A percentile compares a stretch with the other conserved stretches of the same genome.
These are phyloP conservation scores for Drosophila cardini DNA, from an alignment of 1,140 invertebrate genomes.

Conservation along the genomic window DNA sequence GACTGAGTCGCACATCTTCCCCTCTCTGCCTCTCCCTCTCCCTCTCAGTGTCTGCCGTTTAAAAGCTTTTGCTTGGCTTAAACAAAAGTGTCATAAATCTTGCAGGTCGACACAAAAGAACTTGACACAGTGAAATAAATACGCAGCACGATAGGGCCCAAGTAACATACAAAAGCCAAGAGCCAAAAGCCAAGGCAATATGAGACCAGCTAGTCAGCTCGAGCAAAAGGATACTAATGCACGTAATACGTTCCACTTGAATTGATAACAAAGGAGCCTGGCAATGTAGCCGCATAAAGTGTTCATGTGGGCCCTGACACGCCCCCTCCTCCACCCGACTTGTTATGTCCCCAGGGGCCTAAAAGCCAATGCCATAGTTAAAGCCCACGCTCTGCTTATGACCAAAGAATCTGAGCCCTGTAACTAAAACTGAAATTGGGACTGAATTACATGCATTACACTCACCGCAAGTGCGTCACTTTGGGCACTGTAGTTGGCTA, in stretches of 20 bases:
- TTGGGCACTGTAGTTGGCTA: constrained; percentile 33
- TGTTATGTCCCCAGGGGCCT: background rate
- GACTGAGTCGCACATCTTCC: constrained; percentile 32
- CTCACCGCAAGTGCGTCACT: constrained; percentile 44
- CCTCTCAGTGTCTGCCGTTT: constrained; percentile 23
- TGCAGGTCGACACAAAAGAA: constrained; percentile 66
- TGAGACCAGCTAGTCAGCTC: constrained; percentile 27
- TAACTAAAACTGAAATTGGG: constrained; percentile 9
- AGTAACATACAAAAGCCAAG: constrained; percentile 30
- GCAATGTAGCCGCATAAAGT: constrained; percentile 26
- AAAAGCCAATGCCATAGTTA: background rate
- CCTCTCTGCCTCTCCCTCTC: background rate
- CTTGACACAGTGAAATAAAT: constrained; percentile 73
- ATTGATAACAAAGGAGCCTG: constrained; percentile 61
- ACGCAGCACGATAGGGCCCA: constrained; percentile 56
- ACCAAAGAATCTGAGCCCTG: background rate
- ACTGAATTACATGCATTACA: constrained; percentile 2
- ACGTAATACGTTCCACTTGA: constrained; percentile 80
- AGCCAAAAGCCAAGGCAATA: constrained; percentile 8
- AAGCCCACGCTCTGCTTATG: constrained; percentile 19
- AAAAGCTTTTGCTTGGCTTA: constrained; percentile 63
- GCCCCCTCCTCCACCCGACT: too few species aligned
- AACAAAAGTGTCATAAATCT: constrained; percentile 83
- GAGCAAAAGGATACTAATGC: constrained; percentile 71
- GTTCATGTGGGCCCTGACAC: constrained; percentile 40